Conservation (phyloP, 2,113 vertebrate genomes). For the Catagonus wagneri region DNA sequence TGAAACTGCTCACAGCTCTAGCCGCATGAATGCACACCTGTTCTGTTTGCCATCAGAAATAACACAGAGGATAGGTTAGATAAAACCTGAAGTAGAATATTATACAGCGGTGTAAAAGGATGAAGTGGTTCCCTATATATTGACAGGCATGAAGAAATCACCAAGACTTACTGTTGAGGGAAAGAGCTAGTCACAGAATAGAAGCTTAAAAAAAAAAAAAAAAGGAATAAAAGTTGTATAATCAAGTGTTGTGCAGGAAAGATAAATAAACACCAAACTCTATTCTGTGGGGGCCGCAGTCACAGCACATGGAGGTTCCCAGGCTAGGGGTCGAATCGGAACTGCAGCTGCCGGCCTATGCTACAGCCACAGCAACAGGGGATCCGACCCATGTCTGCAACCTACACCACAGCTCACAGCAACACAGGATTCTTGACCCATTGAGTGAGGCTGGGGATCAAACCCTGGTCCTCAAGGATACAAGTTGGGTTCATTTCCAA, state of each 20-base stretch:
- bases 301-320: too few relatives aligned
- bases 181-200: not conserved
- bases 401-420: too few relatives aligned
- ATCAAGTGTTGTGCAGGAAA: not conserved
- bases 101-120: not conserved
- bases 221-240: not conserved
- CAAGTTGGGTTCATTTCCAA: too few relatives aligned
- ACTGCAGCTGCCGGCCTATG: too few relatives aligned
- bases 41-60: not conserved
- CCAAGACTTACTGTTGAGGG: not conserved
- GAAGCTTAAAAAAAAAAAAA: not conserved
- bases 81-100: not conserved
- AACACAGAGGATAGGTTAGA: not conserved
- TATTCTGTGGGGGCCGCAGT: too few relatives aligned
- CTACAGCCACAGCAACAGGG: too few relatives aligned
- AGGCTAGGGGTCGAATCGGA: too few relatives aligned
- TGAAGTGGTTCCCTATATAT: not conserved
- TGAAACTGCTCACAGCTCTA: not conserved
- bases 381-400: too few relatives aligned
- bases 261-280: not conserved
- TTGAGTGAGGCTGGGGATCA: too few relatives aligned
- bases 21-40: fast-evolving
- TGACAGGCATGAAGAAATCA: not conserved
- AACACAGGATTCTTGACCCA: too few relatives aligned
- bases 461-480: too few relatives aligned